phyloP scores from a whole-genome alignment of 2,113 vertebrate species.

The Passer montanus region DNA sequence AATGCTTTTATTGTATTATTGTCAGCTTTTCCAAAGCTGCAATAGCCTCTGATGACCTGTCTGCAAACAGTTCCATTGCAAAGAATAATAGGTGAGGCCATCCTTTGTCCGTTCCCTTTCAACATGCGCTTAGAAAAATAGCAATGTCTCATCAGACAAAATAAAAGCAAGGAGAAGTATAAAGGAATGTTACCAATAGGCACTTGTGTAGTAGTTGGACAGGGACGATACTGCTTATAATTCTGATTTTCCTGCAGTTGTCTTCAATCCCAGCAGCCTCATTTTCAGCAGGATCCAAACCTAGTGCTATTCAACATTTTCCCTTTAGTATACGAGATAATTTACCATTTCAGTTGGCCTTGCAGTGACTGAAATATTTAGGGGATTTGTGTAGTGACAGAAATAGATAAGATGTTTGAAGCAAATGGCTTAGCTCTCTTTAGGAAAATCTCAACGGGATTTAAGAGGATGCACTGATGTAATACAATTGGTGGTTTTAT shows the following conservation, averaged over 20 bases:
- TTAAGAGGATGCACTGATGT: slow-evolving; percentile 63
- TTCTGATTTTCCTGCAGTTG: slow-evolving; percentile 45
- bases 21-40: slow-evolving; percentile 31
- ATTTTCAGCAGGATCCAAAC: slow-evolving; percentile 8
- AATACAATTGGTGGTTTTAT: slow-evolving; percentile 61
- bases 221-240: not conserved
- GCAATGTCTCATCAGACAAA: slow-evolving; percentile 15
- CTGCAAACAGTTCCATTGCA: slow-evolving; percentile 30
- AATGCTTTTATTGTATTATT: slow-evolving; percentile 24
- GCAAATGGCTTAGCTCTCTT: slow-evolving; percentile 59
- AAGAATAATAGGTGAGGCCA: slow-evolving; percentile 44
- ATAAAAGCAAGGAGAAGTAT: not conserved
- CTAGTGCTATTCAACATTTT: slow-evolving; percentile 4
- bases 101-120: slow-evolving; percentile 22
- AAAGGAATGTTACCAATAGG: slow-evolving; percentile 14
- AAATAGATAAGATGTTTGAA: slow-evolving; percentile 65
- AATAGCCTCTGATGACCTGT: slow-evolving; percentile 34
- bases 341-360: slow-evolving; percentile 50
- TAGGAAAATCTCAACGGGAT: slow-evolving; percentile 71
- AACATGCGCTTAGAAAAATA: slow-evolving; percentile 19
- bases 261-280: slow-evolving; percentile 18
- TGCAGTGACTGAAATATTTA: slow-evolving; percentile 54
- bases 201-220: not conserved
- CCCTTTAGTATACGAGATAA: slow-evolving; percentile 26
- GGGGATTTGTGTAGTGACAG: slow-evolving; percentile 62